These are phyloP conservation scores for Hemibagrus guttatus DNA, from an alignment of 2,797 vertebrate species.

Conservation along the genomic window DNA sequence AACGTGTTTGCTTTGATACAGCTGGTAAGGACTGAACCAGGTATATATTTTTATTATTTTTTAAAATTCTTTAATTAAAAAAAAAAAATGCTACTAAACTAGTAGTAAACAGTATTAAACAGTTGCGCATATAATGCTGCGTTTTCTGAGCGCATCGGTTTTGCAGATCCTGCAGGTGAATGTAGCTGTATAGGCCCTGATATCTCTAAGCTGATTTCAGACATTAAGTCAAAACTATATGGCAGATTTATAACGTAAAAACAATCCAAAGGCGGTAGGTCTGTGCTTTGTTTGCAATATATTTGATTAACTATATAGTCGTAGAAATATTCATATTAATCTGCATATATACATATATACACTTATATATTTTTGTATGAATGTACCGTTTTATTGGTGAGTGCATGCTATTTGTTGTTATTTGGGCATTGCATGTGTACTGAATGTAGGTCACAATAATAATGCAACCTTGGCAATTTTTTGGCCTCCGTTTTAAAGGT, in stretches of 20 bases:
- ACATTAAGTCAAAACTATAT: not conserved
- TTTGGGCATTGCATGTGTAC: not conserved
- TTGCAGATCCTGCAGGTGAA: not conserved
- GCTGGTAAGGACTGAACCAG: not conserved
- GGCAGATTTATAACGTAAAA: not conserved
- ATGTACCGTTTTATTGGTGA: not conserved
- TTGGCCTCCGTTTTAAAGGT: not conserved
- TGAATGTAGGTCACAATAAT: slow-evolving; percentile 20
- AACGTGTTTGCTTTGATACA: not conserved
- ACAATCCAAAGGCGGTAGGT: not conserved
- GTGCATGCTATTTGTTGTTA: not conserved
- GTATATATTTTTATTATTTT: not conserved
- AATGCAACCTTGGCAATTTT: slow-evolving; percentile 6
- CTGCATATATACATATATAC: too few relatives aligned
- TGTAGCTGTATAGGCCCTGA: not conserved
- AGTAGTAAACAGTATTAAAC: too few relatives aligned
- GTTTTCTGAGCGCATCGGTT: not conserved
- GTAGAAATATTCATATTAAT: not conserved
- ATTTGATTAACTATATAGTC: not conserved
- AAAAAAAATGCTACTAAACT: too few relatives aligned
- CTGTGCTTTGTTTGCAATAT: not conserved
- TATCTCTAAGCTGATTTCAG: not conserved
- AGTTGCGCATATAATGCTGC: not conserved
- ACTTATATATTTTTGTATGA: not conserved
- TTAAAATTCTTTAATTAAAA: too few relatives aligned